Conservation (phyloP, 2,797 vertebrate genomes). For the Anas flavirostris region DNA sequence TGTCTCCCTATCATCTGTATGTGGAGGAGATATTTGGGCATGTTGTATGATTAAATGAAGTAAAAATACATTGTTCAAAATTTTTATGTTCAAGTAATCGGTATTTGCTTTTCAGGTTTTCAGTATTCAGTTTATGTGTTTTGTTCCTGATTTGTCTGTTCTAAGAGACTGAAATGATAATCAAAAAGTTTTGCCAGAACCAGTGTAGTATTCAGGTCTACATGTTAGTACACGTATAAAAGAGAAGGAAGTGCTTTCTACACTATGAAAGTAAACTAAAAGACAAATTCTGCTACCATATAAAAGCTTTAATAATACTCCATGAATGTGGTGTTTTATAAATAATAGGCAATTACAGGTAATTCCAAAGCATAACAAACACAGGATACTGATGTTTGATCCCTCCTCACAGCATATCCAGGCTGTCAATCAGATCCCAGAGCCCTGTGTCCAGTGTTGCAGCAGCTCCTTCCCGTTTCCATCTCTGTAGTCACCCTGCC, state of each 20-base stretch:
- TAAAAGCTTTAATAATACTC: background rate
- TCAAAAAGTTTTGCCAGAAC: background rate
- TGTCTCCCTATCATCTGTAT: background rate
- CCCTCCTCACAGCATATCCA: background rate
- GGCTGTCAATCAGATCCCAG: background rate
- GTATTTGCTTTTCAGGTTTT: background rate
- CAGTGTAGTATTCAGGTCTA: background rate
- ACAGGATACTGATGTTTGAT: background rate
- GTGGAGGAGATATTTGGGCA: background rate
- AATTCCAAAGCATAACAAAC: background rate
- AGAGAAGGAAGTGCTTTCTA: background rate
- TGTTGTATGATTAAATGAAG: background rate
- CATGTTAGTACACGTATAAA: background rate
- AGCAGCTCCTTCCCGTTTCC: background rate
- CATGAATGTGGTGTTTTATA: background rate
- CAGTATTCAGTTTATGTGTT: background rate
- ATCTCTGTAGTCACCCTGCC: background rate
- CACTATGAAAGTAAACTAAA: background rate
- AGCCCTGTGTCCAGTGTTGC: rapidly evolving
- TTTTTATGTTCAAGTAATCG: background rate
- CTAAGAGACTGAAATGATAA: background rate
- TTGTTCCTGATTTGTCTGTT: background rate
- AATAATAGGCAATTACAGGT: background rate
- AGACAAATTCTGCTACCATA: background rate
- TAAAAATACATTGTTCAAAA: background rate